Conservation (phyloP, 2,888 invertebrate species). For the Bugula neritina region DNA sequence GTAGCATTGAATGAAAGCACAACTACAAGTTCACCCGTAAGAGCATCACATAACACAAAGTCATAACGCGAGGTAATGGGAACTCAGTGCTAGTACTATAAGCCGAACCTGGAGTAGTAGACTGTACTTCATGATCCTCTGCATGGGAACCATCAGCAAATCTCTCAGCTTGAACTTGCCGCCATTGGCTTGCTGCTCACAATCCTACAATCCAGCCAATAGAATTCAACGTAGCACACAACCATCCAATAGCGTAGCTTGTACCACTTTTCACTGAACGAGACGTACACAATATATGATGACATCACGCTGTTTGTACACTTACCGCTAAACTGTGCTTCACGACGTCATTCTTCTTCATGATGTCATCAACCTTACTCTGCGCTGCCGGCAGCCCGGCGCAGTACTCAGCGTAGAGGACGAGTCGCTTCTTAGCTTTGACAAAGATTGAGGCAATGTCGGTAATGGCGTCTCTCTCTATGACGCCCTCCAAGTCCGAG, state of each 20-base stretch:
- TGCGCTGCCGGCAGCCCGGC: constrained; percentile 87
- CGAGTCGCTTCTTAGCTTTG: constrained; percentile 79
- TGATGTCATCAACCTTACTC: constrained; percentile 71
- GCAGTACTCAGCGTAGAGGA: constrained; percentile 93
- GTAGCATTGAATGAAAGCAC: too few species aligned
- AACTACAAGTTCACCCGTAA: too few species aligned
- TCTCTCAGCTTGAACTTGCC: constrained; percentile 90
- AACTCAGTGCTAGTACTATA: too few species aligned
- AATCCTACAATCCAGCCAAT: constrained; percentile 62
- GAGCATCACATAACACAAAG: too few species aligned
- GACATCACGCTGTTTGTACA: constrained; percentile 24
- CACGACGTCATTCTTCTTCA: constrained; percentile 63
- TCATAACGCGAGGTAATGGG: too few species aligned
- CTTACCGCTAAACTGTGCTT: constrained; percentile 67
- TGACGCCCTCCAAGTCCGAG: neutral
- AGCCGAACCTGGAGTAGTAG: constrained; percentile 80
- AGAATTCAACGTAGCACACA: neutral
- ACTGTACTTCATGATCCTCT: constrained; percentile 94
- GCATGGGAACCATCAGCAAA: constrained; percentile 88
- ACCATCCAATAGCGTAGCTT: neutral
- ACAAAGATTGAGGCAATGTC: constrained; percentile 61
- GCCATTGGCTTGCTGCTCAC: constrained; percentile 87
- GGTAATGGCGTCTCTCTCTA: neutral
- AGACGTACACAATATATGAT: neutral
- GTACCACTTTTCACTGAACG: neutral